Base-by-base conservation (phyloP, 2,113 vertebrate genomes). In the Ammodytes dubius region DNA sequence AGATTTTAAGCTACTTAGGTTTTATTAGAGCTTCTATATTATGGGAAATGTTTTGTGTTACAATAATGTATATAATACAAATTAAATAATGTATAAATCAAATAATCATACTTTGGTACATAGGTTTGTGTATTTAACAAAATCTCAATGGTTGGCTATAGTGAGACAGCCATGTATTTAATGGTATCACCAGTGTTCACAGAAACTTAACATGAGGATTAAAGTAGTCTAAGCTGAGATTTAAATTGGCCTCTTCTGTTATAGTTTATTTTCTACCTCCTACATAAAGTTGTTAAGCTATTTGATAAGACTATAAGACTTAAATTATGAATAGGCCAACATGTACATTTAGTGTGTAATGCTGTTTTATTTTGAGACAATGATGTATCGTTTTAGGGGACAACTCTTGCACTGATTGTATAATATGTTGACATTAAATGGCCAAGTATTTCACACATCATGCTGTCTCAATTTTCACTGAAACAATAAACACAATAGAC, bases 401-500 rank as follows among this genome's bases (percentile, higher is more conserved):
- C 5, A 54, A 37, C 47, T 57, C 19, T 59, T 79, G 65, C 63
- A 73, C 75, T 70, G 49, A 73, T 77, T 81, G n/a, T 65, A 7
- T 73, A 7, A 15, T 49, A 59, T 67, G 9, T 68, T 35, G 37
- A 79, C 12, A 6, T 56, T 80, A 0, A 61, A 27, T 60, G 56
- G 65, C 68, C 53, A 68, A 68, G 47, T 70, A 35, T 65, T 19
- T 77, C 63, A 77, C 56, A 47, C 66, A 40, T 61, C 35, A 43
- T 70, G 64, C 56, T 54, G 77, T 77, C 43, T 74, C 70, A 56
- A 83, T 87, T 70, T 81, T 14, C 60, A 82, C 52, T 71, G 58
- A 81, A 87, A 88, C 72, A 92, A 87, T 88, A 91, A 90, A 90
- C 13, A 71, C 64, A 73, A 42, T 42, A 39, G 35, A 71, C n/a